phyloP scores from a whole-genome alignment of 64 coral and sea anemone genomes.

The Astreopora myriophthalma region DNA sequence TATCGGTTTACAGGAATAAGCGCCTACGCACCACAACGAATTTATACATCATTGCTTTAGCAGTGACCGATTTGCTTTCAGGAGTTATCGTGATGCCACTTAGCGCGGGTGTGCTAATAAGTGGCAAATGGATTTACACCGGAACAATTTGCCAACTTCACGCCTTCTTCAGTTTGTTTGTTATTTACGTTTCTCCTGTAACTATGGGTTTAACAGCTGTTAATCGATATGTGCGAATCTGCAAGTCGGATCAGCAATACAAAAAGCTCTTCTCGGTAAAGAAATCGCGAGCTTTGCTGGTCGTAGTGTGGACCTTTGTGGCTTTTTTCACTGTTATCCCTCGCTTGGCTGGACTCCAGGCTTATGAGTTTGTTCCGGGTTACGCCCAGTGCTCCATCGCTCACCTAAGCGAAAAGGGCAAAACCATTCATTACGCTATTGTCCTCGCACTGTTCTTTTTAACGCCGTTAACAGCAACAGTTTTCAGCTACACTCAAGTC shows the following conservation, averaged over 20 bases:
- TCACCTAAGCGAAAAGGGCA: not conserved
- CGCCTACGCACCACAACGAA: not conserved
- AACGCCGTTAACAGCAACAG: not conserved
- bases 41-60: slow-evolving; percentile 1
- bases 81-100: slow-evolving; percentile 14
- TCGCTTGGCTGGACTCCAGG: not conserved
- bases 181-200: not conserved
- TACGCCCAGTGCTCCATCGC: not conserved
- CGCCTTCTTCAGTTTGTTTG: not conserved
- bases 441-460: not conserved
- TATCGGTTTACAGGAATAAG: slow-evolving; percentile 10
- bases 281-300: not conserved
- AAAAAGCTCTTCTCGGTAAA: not conserved
- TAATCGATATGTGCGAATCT: not conserved
- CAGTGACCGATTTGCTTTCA: not conserved
- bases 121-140: not conserved
- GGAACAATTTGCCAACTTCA: not conserved
- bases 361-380: not conserved
- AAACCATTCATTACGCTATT: not conserved
- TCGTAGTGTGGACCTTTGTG: not conserved
- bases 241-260: not conserved
- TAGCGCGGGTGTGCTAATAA: not conserved
- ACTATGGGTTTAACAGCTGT: slow-evolving; percentile 18
- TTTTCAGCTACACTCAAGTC: not conserved
- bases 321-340: not conserved